Evolutionary conservation across 2,888 invertebrate genomes (phyloP).

Genomic region (Coelopa pilipes): DNA sequence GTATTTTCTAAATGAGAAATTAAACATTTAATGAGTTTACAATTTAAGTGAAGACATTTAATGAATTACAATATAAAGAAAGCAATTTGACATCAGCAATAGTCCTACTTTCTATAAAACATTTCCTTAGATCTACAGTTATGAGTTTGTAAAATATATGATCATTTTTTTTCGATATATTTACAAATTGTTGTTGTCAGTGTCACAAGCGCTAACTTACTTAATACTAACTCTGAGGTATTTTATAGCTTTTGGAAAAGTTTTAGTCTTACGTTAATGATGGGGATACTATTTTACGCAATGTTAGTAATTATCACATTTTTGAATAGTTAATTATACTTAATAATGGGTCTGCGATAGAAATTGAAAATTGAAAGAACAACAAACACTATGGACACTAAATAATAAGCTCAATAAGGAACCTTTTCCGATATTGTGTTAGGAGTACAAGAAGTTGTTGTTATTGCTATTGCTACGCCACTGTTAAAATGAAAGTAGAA

Average conservation of each 20-base stretch:
- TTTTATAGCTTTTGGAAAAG: not conserved
- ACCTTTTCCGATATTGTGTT: slow-evolving; percentile 60
- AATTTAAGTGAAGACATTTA: not conserved
- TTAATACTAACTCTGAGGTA: slow-evolving; percentile 13
- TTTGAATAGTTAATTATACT: slow-evolving; percentile 18
- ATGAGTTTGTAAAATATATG: no score
- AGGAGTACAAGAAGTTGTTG: slow-evolving; percentile 50
- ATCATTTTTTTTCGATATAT: no score
- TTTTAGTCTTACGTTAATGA: no score
- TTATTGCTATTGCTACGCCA: slow-evolving; percentile 56
- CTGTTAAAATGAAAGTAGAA: slow-evolving; percentile 52
- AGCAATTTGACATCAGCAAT: not conserved
- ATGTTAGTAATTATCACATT: slow-evolving; percentile 1
- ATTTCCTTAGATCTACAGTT: not conserved
- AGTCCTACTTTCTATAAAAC: not conserved
- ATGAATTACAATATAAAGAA: not conserved
- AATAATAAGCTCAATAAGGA: slow-evolving; percentile 36
- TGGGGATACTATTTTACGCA: no score
- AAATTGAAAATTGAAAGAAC: not conserved
- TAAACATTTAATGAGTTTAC: slow-evolving; percentile 1
- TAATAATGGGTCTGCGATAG: not conserved
- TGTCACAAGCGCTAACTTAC: no score
- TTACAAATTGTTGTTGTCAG: no score
- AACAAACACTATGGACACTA: not conserved
- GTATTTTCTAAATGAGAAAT: slow-evolving; percentile 7